Percentiles rank a stretch among this genome's conserved stretches.
Evolutionary conservation across 2,113 vertebrate species (phyloP).

Genomic region (Spea multiplicata): DNA sequence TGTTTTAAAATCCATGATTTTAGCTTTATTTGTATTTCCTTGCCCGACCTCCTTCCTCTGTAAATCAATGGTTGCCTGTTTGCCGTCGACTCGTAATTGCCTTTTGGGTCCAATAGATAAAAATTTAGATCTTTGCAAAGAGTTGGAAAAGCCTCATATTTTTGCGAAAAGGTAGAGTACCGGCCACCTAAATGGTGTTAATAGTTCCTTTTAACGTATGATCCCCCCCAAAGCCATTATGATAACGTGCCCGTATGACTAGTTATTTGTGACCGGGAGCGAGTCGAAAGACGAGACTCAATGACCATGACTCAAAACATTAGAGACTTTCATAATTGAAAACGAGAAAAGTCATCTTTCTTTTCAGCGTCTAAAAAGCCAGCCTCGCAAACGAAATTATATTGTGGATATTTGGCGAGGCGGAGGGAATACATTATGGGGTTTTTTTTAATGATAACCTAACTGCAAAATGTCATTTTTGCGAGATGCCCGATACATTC

Average conservation of each 20-base stretch:
- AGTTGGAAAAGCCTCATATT: background rate
- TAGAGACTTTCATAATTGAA: conserved; percentile 6
- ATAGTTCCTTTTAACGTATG: background rate
- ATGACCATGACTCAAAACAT: background rate
- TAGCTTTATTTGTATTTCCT: no score
- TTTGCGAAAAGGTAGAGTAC: background rate
- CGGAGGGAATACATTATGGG: no score
- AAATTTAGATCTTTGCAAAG: background rate
- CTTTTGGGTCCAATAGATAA: background rate
- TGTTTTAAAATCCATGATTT: no score
- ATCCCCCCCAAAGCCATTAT: background rate
- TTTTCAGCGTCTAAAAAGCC: background rate
- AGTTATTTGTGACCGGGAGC: conserved; percentile 2
- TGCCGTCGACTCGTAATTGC: conserved; percentile 4
- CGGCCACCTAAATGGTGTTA: background rate
- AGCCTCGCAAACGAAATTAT: background rate
- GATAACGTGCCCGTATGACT: background rate
- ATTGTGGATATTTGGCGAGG: background rate
- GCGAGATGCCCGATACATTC: no score
- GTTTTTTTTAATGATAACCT: no score
- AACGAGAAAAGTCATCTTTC: background rate
- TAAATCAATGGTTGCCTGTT: background rate
- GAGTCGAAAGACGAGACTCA: background rate
- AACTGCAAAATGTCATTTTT: no score
- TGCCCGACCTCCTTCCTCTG: background rate